phyloP scores from a whole-genome alignment of 1,140 invertebrate genomes.

The Phortica variegata region DNA sequence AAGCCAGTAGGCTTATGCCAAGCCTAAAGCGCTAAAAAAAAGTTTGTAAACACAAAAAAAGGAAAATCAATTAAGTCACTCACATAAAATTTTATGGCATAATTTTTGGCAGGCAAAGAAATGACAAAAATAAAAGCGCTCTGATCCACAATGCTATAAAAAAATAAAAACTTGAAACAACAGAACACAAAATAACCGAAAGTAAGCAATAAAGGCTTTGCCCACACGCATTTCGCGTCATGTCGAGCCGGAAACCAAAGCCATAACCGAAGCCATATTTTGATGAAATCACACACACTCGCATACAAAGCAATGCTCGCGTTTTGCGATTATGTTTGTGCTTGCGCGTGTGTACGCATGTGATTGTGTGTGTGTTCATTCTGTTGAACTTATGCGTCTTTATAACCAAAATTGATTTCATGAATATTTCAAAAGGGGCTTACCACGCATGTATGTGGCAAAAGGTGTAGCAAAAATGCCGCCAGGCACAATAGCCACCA shows the following conservation, averaged over 20 bases:
- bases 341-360: conserved; percentile 6
- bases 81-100: not conserved
- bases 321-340: conserved; percentile 10
- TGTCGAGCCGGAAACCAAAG: not conserved
- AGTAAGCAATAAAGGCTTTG: not conserved
- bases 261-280: conserved; percentile 27
- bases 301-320: conserved; percentile 3
- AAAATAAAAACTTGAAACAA: no score
- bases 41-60: not conserved
- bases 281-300: conserved; percentile 20
- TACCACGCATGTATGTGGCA: conserved; percentile 3
- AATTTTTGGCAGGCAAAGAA: not conserved
- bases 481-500: no score
- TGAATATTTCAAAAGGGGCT: conserved; percentile 51
- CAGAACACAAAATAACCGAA: no score
- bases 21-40: no score
- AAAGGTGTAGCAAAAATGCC: no score
- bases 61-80: not conserved
- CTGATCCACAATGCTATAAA: no score
- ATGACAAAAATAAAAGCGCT: not conserved
- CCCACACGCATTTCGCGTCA: not conserved
- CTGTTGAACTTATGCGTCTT: not conserved
- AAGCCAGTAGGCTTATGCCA: no score
- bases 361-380: conserved; percentile 5
- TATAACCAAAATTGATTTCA: conserved; percentile 42